Percentiles rank a stretch among this genome's conserved stretches.
These are phyloP conservation scores for Harmothoe impar DNA, from an alignment of 2,888 invertebrate genomes.

Conservation along the genomic window DNA sequence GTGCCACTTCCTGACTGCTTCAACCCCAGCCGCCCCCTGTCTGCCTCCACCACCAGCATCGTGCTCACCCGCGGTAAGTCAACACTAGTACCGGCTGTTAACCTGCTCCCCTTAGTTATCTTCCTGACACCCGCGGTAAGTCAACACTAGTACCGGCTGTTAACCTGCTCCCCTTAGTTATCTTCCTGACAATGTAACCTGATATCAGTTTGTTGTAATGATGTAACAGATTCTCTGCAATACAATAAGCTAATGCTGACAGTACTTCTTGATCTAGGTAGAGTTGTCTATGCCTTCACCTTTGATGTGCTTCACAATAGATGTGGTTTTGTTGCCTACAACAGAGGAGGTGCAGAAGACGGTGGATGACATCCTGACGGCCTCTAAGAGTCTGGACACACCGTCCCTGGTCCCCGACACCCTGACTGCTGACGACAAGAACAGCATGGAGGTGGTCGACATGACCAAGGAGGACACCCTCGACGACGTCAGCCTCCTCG, in stretches of 20 bases:
- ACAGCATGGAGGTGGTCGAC: neutral
- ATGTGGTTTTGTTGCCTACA: neutral
- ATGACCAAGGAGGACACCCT: constrained; percentile 24
- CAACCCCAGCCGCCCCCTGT: constrained; percentile 69
- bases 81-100: too few species aligned
- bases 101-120: too few species aligned
- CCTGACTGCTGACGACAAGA: neutral
- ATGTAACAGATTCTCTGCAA: too few species aligned
- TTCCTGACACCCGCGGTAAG: too few species aligned
- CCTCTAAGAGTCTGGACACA: constrained; percentile 72
- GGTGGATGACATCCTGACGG: constrained; percentile 77
- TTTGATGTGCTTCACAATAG: neutral
- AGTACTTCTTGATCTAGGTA: too few species aligned
- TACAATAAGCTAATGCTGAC: too few species aligned
- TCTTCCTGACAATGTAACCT: too few species aligned
- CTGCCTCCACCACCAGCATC: constrained; percentile 65
- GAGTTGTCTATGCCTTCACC: too few species aligned
- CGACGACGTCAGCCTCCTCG: constrained; percentile 53
- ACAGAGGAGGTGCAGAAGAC: constrained; percentile 65
- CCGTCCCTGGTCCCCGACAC: constrained; percentile 72
- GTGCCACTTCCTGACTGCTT: constrained; percentile 83
- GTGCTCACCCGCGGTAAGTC: constrained; percentile 61
- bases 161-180: too few species aligned
- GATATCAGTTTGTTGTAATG: too few species aligned
- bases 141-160: neutral